Evolutionary conservation across 2,888 invertebrate genomes (phyloP), one percentile per base, ranked within the genome.

Genomic region (Lypha dubia): DNA sequence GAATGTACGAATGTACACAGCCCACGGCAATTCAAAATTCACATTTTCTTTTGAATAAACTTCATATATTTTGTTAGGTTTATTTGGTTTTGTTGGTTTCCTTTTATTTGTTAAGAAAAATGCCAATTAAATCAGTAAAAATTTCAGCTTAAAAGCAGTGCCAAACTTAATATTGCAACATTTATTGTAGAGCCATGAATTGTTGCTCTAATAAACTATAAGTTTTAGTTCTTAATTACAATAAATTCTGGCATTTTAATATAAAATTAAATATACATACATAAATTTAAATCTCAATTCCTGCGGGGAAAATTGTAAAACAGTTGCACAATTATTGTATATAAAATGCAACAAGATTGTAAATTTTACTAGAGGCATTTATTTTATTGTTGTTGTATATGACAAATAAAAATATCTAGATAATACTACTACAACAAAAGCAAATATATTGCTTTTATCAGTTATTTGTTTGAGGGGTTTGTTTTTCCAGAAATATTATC

Each of bases 341-440:
- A 41, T 63, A 24, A 60, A 38, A 49, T 68, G 51, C 38, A 38
- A 62, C 32, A 68, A 51, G 38, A 60, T 15, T 8, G 41, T 68
- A 24, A 62, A 68, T 60, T 56, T 68, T 3, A 49, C 77, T 58
- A 51, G 4, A 68, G 60, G 68, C 68, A 38, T 24, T 68, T 56
- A 46, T n/a, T n/a, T n/a, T n/a, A n/a, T n/a, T n/a, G 13, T 76
- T 56, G 41, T 56, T 51, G 7, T 35, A 51, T 67, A 11, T 49
- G 5, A 6, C 13, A 20, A 5, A 35, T 13, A 65, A 41, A 56
- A 38, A 58, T 32, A 17, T n/a, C n/a, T 11, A 44, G 49, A 75
- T 56, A 56, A 20, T 20, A 49, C 56, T 2, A 38, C 24, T 13
- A 68, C n/a, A 58, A 9, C 5, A 56, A 15, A 6, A 8, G n/a